phyloP scores from a whole-genome alignment of 2,797 vertebrate species.

The Paratrypauchen microcephalus region DNA sequence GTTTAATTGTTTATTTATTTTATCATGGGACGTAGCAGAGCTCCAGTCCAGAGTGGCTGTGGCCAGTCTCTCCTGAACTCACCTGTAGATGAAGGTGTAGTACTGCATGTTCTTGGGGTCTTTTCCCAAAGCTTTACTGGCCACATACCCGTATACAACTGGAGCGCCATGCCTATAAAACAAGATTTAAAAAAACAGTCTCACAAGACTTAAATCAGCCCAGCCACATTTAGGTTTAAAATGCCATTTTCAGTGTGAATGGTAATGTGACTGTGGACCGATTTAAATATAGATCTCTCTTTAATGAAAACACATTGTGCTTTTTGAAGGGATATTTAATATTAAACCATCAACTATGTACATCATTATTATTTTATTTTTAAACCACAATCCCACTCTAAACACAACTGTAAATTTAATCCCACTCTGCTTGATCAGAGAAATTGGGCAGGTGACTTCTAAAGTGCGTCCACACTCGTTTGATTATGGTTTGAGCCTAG shows the following conservation, averaged over 20 bases:
- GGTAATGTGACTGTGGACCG: no score
- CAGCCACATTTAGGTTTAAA: neutral
- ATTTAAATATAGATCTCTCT: no score
- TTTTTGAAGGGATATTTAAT: no score
- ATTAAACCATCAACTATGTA: no score
- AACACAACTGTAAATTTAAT: no score
- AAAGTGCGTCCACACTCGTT: no score
- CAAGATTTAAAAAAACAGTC: neutral
- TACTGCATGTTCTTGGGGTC: neutral
- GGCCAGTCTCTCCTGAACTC: neutral
- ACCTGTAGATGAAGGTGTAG: slow-evolving; percentile 10
- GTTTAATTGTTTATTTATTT: neutral
- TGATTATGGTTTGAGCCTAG: no score
- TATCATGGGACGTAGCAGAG: neutral
- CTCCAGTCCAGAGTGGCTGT: neutral
- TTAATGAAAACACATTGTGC: no score
- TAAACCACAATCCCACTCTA: no score
- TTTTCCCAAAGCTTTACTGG: slow-evolving; percentile 4
- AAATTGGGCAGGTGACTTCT: no score
- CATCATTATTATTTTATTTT: no score
- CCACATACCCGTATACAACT: neutral
- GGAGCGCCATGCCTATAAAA: neutral
- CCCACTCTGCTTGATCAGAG: no score
- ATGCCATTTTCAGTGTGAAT: neutral
- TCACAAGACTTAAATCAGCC: neutral